These are phyloP conservation scores for Araneus ventricosus DNA, from an alignment of 1,140 invertebrate species.

Conservation along the genomic window DNA sequence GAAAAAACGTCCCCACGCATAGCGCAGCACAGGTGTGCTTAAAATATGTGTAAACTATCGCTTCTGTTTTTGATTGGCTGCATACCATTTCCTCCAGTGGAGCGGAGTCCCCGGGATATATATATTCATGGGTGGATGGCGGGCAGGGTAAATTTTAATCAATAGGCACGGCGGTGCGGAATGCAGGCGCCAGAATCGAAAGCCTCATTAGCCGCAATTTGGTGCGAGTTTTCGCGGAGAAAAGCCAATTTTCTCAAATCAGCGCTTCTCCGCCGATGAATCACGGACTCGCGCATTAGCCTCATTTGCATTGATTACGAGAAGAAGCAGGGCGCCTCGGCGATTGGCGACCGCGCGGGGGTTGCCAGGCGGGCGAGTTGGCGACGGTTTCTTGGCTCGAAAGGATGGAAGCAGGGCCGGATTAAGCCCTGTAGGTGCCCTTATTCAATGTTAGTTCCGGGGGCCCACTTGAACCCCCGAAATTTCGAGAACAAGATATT, in stretches of 20 bases:
- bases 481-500: too few relatives aligned
- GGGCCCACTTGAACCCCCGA: too few relatives aligned
- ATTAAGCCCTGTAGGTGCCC: too few relatives aligned
- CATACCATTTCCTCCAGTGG: neutral
- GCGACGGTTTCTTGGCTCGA: neutral
- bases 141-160: slow-evolving; percentile 68
- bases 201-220: slow-evolving; percentile 69
- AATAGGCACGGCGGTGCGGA: neutral
- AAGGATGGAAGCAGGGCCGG: too few relatives aligned
- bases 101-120: neutral
- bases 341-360: neutral
- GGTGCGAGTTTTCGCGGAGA: slow-evolving; percentile 61
- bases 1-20: neutral
- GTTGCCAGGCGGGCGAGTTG: neutral
- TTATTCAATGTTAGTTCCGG: too few relatives aligned
- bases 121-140: neutral
- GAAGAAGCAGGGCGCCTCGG: neutral
- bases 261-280: slow-evolving; percentile 65
- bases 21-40: neutral
- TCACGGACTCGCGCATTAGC: slow-evolving; percentile 62
- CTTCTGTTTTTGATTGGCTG: slow-evolving; percentile 40
- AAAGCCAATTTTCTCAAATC: slow-evolving; percentile 73
- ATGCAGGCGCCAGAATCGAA: slow-evolving; percentile 3
- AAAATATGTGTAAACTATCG: slow-evolving; percentile 38
- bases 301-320: slow-evolving; percentile 71